Base-by-base conservation (phyloP, 1,140 invertebrate genomes). In the Dinothrombium tinctorium region DNA sequence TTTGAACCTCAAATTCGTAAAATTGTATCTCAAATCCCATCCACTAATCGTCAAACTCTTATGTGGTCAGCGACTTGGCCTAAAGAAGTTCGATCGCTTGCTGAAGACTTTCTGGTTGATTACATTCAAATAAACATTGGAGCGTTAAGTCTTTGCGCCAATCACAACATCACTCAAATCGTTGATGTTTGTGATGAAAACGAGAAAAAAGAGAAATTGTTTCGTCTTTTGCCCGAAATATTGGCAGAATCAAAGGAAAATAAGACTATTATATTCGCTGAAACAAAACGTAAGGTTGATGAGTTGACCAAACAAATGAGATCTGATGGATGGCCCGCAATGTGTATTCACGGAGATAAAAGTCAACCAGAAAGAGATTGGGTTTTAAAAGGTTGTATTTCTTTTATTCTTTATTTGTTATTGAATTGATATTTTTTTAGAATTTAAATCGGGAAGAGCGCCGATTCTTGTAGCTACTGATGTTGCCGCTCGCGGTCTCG, bases 11-110 rank as follows among this genome's bases (percentile, higher is more conserved):
- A 96, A 61, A 96, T 98, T 48, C 68, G 87, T 37, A 92, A 94
- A 60, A 95, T 96, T 54, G 72, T 96, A 47, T 76, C 82, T 54
- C 84, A 95, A 60, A 89, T 95, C 47, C 60, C 56, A 22, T 47
- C 71, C 52, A 83, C 84, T 41, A 83, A 94, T 55, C 67, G 87
- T 47, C 89, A 94, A 59, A 84, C 81, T 4, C 66, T 95, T 21
- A 95, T 96, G 89, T 96, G 87, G 83, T 89, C 81, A 44, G 90
- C 89, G 4, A 95, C 89, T 4, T 96, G 89, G 89, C 89, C 89
- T 1, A 90, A 90, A 55, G 89, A 96, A 67, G 87, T 96, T 1
- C 71, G 73, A 47, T 73, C 73, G 53, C 60, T 98, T 32, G 90
- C 90, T 33, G 75, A 86, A 58, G 89, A 95, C 57, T 98, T 92